A percentile compares a stretch with the other conserved stretches of the same genome.
phyloP scores from a whole-genome alignment of 92 coral and sea anemone genomes.

The Phenganax stokvisi region DNA sequence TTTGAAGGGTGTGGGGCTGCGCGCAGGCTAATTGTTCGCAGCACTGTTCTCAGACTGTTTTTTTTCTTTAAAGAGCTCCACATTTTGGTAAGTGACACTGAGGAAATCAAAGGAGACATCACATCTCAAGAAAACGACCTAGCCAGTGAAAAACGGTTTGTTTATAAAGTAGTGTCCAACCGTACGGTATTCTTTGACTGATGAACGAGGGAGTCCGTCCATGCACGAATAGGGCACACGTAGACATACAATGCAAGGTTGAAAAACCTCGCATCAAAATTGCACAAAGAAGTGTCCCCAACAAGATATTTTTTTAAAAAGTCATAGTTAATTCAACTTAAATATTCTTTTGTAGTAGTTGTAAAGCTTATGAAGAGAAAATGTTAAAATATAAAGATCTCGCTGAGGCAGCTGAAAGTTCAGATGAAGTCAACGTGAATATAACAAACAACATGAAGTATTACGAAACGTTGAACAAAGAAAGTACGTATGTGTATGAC shows the following conservation, averaged over 20 bases:
- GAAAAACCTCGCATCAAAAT: too few species aligned
- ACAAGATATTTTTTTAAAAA: neutral
- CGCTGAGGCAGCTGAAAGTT: slow-evolving; percentile 54
- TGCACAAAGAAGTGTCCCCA: too few species aligned
- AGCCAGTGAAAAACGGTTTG: slow-evolving; percentile 24
- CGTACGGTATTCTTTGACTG: neutral
- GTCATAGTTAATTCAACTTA: neutral
- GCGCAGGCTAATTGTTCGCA: neutral
- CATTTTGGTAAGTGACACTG: slow-evolving; percentile 7
- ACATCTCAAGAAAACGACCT: slow-evolving; percentile 3
- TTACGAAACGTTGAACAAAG: slow-evolving; percentile 7
- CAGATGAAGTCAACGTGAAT: slow-evolving; percentile 41
- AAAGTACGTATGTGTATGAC: slow-evolving; percentile 6
- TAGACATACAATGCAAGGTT: too few species aligned
- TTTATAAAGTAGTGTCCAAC: neutral
- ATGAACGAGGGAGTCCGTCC: neutral
- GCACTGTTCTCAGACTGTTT: neutral
- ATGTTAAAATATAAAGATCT: slow-evolving; percentile 55
- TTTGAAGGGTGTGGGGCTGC: too few species aligned
- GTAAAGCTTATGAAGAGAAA: slow-evolving; percentile 49
- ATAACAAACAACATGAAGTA: slow-evolving; percentile 42
- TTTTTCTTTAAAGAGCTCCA: neutral
- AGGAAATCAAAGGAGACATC: slow-evolving; percentile 15
- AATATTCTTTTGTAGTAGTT: slow-evolving; percentile 41
- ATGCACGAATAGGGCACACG: neutral